Evolutionary conservation across 2,888 invertebrate genomes (phyloP), one percentile per base, ranked within the genome.

Genomic region (Nomada flava): DNA sequence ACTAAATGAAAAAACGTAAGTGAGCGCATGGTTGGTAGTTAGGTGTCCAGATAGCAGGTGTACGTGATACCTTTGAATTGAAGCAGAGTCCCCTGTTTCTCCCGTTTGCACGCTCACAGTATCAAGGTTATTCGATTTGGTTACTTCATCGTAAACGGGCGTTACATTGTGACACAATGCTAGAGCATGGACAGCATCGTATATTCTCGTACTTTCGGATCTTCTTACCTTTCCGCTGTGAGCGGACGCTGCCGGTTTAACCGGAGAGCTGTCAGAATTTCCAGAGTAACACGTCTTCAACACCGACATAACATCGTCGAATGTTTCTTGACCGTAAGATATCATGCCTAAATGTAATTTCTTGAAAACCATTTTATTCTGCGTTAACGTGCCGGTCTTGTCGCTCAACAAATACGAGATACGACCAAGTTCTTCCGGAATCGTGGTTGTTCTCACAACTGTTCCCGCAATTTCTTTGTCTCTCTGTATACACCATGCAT

Each of bases 161-260:
- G 99, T 99, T 13, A 99, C 99, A 94, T 99, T 99, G 93, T 99
- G 99, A 93, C 99, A 99, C 53, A 99, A 94, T 0, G 99, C 99
- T 69, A 99, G 95, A 0, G 99, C 99, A 89, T 98, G 97, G 44
- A 99, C 98, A 0, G 98, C 98, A 91, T 98, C 98, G 94, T 97
- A 97, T 80, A 98, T 97, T 72, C 98, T 95, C 82, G 96, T 95
- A 73, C 96, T 95, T 92, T 96, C 95, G 18, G 97, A 95, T 90
- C 96, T 95, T 72, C 97, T 94, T 89, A 97, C 95, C 86, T 95
- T 94, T 52, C 93, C 90, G 23, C 91, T 85, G 73, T 92, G 87
- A 70, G 74, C 26, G 4, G 85, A 83, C 47, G 76, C 73, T 0
- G 79, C 20, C 11, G 77, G 82, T 62, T 88, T 91, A 10, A 70